Conservation (phyloP, 2,888 invertebrate species). For the Tuta absoluta region DNA sequence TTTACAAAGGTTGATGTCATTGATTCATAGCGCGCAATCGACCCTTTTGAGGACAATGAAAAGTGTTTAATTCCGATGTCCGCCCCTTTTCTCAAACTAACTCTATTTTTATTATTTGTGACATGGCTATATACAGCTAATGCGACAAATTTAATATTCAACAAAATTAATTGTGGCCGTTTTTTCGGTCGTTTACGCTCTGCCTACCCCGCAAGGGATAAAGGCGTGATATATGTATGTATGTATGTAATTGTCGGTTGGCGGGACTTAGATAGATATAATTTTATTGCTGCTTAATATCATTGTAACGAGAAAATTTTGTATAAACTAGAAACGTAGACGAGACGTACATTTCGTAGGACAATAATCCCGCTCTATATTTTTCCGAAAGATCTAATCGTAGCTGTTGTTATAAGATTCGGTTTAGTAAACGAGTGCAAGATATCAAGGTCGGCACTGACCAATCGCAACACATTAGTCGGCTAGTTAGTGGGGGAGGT, state of each 20-base stretch:
- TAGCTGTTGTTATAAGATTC: not conserved
- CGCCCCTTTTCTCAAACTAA: not conserved
- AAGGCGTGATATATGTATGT: too few species aligned
- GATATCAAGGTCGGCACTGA: constrained; percentile 6
- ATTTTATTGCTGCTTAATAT: too few species aligned
- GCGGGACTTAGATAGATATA: too few species aligned
- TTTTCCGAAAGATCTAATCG: not conserved
- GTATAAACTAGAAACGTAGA: too few species aligned
- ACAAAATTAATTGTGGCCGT: too few species aligned
- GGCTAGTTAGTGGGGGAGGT: constrained; percentile 4
- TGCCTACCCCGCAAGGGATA: too few species aligned
- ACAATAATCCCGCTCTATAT: too few species aligned
- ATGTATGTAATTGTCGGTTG: too few species aligned
- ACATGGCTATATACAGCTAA: not conserved
- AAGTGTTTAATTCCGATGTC: not conserved
- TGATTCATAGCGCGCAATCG: not conserved
- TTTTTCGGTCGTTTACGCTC: too few species aligned
- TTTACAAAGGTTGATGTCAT: not conserved
- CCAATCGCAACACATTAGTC: not conserved
- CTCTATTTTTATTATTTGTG: not conserved
- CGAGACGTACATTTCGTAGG: too few species aligned
- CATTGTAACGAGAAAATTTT: too few species aligned
- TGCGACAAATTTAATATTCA: too few species aligned
- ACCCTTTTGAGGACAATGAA: not conserved
- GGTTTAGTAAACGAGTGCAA: constrained; percentile 9